Conservation (phyloP, 1,140 invertebrate species). For the Drosophila nikananu region DNA sequence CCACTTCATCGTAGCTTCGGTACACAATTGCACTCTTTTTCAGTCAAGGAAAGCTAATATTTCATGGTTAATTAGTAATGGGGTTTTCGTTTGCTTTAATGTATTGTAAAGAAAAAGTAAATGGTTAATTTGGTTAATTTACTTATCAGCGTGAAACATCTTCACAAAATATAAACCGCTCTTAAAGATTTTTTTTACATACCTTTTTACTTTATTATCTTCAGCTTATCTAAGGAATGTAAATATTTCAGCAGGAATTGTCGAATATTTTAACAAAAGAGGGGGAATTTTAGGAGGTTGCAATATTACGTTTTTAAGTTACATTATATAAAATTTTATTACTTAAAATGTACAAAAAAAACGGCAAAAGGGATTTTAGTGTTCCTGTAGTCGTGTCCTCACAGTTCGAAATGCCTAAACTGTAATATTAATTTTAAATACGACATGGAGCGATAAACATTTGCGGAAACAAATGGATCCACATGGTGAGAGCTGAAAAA, state of each 20-base stretch:
- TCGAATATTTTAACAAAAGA: neutral
- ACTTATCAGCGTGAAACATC: neutral
- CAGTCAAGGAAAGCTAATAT: neutral
- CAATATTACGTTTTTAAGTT: too few species aligned
- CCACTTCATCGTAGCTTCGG: slow-evolving; percentile 25
- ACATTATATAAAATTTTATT: too few species aligned
- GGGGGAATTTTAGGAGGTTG: too few species aligned
- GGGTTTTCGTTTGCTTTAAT: neutral
- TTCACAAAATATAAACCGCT: neutral
- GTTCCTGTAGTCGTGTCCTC: neutral
- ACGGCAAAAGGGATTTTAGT: neutral
- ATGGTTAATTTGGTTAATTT: neutral
- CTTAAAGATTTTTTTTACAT: too few species aligned
- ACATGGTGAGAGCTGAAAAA: slow-evolving; percentile 56
- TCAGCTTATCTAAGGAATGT: too few species aligned
- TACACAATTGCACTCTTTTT: neutral
- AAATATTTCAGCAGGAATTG: too few species aligned
- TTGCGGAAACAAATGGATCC: slow-evolving; percentile 42
- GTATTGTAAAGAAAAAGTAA: neutral
- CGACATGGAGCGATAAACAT: slow-evolving; percentile 47
- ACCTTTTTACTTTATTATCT: too few species aligned
- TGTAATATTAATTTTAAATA: neutral
- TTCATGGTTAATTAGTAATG: slow-evolving; percentile 16
- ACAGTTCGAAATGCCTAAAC: neutral
- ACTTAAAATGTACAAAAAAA: neutral